phyloP scores from a whole-genome alignment of 2,888 invertebrate genomes.

The Aspidapion aeneum region DNA sequence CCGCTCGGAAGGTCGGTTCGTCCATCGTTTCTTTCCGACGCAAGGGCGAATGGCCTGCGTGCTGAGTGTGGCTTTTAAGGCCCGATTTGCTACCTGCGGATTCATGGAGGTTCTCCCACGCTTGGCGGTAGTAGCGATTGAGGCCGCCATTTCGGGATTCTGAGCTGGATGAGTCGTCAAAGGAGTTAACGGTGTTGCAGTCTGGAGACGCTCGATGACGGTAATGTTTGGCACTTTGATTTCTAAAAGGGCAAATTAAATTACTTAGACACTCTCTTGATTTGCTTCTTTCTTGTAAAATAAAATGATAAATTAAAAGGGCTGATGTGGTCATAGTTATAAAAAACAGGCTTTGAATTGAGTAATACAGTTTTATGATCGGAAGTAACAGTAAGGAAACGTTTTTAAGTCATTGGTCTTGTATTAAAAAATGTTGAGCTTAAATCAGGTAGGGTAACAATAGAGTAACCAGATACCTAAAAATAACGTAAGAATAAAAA shows the following conservation, averaged over 20 bases:
- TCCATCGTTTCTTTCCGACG: conserved; percentile 70
- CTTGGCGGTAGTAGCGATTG: conserved; percentile 85
- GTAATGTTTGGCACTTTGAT: conserved; percentile 81
- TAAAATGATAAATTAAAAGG: too few species aligned
- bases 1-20: conserved; percentile 52
- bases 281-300: too few species aligned
- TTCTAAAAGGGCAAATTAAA: conserved; percentile 55
- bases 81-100: conserved; percentile 62
- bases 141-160: conserved; percentile 75
- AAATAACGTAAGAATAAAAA: too few species aligned
- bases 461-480: too few species aligned
- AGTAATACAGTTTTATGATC: too few species aligned
- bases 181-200: conserved; percentile 87
- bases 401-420: too few species aligned
- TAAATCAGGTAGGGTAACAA: too few species aligned
- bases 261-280: too few species aligned
- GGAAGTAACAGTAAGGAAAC: too few species aligned
- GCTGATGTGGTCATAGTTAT: too few species aligned
- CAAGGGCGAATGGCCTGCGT: conserved; percentile 55
- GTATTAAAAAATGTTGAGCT: too few species aligned
- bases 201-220: conserved; percentile 86
- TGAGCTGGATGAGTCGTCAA: conserved; percentile 84
- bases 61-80: conserved; percentile 33
- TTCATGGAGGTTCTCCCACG: conserved; percentile 91
- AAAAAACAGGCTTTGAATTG: too few species aligned